phyloP scores from a whole-genome alignment of 2,113 vertebrate genomes.

The Malurus cyaneus region DNA sequence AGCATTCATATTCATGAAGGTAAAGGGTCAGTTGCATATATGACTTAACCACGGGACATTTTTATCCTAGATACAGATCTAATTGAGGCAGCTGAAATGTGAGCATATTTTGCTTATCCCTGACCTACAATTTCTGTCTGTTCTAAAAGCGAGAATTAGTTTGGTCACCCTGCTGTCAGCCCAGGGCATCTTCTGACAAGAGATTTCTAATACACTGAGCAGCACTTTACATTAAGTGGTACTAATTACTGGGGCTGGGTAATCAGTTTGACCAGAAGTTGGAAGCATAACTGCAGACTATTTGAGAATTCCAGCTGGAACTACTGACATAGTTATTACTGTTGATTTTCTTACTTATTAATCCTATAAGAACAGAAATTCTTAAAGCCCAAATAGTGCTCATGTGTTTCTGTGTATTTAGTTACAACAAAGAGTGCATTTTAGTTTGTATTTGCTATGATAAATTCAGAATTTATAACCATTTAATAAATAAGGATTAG shows the following conservation, averaged over 20 bases:
- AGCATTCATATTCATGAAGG: slow-evolving; percentile 54
- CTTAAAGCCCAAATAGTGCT: not conserved
- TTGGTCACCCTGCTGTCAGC: slow-evolving; percentile 67
- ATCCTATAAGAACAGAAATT: not conserved
- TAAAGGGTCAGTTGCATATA: slow-evolving; percentile 48
- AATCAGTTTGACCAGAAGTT: slow-evolving; percentile 56
- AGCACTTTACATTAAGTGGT: slow-evolving; percentile 63
- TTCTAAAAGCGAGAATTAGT: slow-evolving; percentile 54
- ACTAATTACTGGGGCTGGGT: slow-evolving; percentile 49
- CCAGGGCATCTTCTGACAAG: slow-evolving; percentile 66
- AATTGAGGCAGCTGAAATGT: slow-evolving; percentile 58
- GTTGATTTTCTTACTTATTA: slow-evolving; percentile 4
- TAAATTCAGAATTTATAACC: not conserved
- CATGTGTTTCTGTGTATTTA: not conserved
- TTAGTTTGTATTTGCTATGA: not conserved
- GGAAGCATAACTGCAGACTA: not conserved
- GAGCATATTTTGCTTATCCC: slow-evolving; percentile 32
- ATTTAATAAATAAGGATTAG: not conserved
- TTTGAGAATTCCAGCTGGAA: slow-evolving; percentile 6
- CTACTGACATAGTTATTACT: not conserved
- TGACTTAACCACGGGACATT: slow-evolving; percentile 54
- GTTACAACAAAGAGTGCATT: not conserved
- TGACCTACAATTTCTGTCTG: slow-evolving; percentile 62
- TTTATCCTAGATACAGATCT: slow-evolving; percentile 41
- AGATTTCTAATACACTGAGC: slow-evolving; percentile 54